A percentile compares a stretch with the other conserved stretches of the same genome.
Evolutionary conservation across 2,113 vertebrate species (phyloP).

Genomic region (Eptesicus fuscus): DNA sequence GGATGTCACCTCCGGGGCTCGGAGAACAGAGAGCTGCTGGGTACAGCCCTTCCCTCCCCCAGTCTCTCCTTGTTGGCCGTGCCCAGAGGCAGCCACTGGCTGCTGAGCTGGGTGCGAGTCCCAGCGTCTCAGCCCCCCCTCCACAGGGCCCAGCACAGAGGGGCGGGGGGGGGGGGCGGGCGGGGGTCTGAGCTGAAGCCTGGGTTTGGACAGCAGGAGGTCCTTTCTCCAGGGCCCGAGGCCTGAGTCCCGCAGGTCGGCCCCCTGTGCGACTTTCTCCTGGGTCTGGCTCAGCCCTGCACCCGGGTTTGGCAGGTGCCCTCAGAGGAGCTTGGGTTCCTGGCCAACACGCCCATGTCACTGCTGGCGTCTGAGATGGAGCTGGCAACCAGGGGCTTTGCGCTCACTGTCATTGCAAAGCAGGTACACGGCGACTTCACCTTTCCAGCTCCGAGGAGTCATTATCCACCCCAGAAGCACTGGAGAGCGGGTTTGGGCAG

Average conservation of each 20-base stretch:
- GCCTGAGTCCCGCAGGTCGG: fast-evolving
- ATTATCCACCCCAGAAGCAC: not conserved
- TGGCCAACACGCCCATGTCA: fast-evolving
- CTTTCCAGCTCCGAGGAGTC: not conserved
- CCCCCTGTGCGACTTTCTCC: not conserved
- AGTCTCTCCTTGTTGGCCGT: fast-evolving
- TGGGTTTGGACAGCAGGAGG: fast-evolving
- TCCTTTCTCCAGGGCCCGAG: not conserved
- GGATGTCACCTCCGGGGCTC: not conserved
- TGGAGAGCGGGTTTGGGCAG: not conserved
- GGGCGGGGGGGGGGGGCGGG: fast-evolving
- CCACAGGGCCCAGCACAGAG: not conserved
- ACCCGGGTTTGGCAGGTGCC: not conserved
- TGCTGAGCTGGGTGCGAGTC: not conserved
- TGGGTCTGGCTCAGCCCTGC: not conserved
- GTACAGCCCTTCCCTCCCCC: not conserved
- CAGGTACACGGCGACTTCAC: not conserved
- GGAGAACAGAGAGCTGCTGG: no score
- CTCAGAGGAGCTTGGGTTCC: fast-evolving
- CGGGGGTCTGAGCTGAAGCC: no score
- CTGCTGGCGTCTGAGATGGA: not conserved
- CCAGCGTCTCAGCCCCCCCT: not conserved
- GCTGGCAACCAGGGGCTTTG: not conserved
- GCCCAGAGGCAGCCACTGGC: not conserved
- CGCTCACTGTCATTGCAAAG: not conserved